Evolutionary conservation across 2,797 vertebrate genomes (phyloP).

Genomic region (Argyrosomus regius): DNA sequence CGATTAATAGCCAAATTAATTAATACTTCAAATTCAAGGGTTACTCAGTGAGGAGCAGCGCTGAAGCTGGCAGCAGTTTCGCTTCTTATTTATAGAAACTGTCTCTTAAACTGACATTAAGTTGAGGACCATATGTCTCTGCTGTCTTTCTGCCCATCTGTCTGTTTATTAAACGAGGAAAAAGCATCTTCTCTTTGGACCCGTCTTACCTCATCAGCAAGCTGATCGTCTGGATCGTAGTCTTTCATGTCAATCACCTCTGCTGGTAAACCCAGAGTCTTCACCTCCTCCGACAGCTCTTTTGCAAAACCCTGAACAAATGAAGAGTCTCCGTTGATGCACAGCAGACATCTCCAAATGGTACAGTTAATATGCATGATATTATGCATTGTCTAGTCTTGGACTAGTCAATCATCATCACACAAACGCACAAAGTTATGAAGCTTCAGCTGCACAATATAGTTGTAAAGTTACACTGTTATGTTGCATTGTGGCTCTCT

Average conservation of each 20-base stretch:
- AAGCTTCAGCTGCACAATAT: no score
- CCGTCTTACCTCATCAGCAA: conserved; percentile 90
- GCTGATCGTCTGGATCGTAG: conserved; percentile 93
- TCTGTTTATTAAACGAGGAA: no score
- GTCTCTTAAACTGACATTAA: not conserved
- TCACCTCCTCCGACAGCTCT: conserved; percentile 85
- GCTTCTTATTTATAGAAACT: not conserved
- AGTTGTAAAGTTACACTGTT: no score
- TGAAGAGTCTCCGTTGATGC: not conserved
- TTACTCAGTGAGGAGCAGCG: not conserved
- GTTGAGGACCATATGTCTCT: not conserved
- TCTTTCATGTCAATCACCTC: conserved; percentile 89
- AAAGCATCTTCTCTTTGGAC: not conserved
- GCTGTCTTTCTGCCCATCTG: not conserved
- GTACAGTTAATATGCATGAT: no score
- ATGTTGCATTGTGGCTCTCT: no score
- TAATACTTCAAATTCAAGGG: not conserved
- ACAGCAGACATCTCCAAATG: not conserved
- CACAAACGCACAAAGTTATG: no score
- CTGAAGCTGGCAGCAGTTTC: not conserved
- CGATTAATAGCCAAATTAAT: not conserved
- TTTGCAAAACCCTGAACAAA: conserved; percentile 88
- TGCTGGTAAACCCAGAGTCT: conserved; percentile 79
- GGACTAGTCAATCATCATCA: not conserved
- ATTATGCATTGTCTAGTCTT: not conserved